phyloP scores from a whole-genome alignment of 2,113 vertebrate genomes.

The Platichthys flesus region DNA sequence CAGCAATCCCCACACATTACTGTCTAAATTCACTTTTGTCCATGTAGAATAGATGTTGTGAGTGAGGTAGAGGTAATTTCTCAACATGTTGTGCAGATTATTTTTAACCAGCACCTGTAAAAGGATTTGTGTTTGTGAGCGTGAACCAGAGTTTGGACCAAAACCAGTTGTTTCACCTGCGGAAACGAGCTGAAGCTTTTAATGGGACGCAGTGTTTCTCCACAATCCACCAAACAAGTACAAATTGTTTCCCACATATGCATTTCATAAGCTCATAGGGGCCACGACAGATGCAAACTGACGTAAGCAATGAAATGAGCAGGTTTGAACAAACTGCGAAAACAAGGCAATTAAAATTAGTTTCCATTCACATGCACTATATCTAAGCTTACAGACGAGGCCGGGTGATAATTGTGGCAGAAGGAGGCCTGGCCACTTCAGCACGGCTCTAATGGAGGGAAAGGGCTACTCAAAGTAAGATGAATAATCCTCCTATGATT shows the following conservation, averaged over 20 bases:
- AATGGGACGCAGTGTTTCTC: not conserved
- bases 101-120: not conserved
- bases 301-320: not conserved
- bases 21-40: not conserved
- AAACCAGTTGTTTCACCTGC: not conserved
- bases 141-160: not conserved
- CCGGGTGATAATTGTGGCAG: constrained; percentile 28
- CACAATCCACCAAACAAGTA: too few species aligned
- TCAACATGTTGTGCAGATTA: not conserved
- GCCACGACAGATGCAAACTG: too few species aligned
- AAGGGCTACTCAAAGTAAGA: constrained; percentile 46
- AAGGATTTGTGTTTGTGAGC: not conserved
- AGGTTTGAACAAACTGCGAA: constrained; percentile 1
- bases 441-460: constrained; percentile 10
- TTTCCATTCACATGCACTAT: constrained; percentile 1
- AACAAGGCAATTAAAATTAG: constrained; percentile 9
- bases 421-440: constrained; percentile 10
- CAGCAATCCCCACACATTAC: too few species aligned
- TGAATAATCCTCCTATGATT: constrained; percentile 37
- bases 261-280: too few species aligned
- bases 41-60: not conserved
- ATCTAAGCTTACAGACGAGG: not conserved
- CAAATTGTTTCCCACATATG: not conserved
- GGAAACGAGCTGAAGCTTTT: not conserved
- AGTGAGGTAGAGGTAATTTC: not conserved